These are phyloP conservation scores for Psettodes erumei DNA, from an alignment of 2,113 vertebrate species.

Conservation along the genomic window DNA sequence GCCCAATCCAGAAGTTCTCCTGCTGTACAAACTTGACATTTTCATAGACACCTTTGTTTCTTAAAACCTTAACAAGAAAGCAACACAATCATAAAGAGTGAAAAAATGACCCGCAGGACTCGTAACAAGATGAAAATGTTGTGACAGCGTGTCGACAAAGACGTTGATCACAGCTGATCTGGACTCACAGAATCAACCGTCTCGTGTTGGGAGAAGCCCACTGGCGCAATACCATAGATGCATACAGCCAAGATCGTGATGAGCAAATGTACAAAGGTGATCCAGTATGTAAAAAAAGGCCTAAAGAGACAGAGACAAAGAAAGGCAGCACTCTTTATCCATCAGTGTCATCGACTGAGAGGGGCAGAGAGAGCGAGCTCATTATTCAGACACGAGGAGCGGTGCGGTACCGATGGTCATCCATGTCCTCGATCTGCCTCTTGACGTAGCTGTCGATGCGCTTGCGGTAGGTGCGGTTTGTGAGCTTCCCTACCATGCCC, in stretches of 20 bases:
- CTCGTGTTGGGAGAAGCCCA: conserved; percentile 98
- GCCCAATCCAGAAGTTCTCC: conserved; percentile 99
- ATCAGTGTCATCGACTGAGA: neutral
- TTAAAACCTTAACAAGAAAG: conserved; percentile 87
- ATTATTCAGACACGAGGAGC: neutral
- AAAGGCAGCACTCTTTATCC: neutral
- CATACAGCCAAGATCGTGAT: conserved; percentile 96
- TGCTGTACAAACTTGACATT: conserved; percentile 98
- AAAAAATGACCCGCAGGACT: neutral
- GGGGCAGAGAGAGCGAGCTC: neutral
- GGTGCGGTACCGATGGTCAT: conserved; percentile 91
- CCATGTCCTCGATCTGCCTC: conserved; percentile 98
- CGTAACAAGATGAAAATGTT: neutral
- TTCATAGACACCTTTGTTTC: conserved; percentile 98
- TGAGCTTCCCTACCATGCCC: conserved; percentile 97
- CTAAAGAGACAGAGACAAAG: conserved; percentile 73
- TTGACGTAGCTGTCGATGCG: conserved; percentile 98
- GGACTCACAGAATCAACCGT: conserved; percentile 96
- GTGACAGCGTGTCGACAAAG: neutral
- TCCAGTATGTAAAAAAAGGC: conserved; percentile 99
- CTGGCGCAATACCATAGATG: conserved; percentile 96
- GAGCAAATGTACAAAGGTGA: conserved; percentile 96
- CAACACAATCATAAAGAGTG: neutral
- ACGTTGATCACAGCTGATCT: neutral
- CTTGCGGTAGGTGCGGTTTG: conserved; percentile 98